phyloP scores from a whole-genome alignment of 2,888 invertebrate genomes.

The Diarsia dahlii region DNA sequence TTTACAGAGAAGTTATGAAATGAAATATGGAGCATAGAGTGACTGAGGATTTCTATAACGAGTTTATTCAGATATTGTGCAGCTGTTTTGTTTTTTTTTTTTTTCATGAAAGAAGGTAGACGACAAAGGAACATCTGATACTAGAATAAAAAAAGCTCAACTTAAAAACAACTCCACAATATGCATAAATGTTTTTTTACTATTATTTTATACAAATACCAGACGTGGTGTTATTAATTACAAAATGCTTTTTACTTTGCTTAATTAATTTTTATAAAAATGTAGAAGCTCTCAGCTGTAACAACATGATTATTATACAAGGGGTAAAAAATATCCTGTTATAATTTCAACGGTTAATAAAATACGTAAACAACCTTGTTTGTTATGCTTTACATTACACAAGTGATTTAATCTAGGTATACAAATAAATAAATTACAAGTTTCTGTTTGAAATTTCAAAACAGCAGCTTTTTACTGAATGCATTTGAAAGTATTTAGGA shows the following conservation, averaged over 20 bases:
- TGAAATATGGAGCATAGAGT: neutral
- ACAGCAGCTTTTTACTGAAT: too few relatives aligned
- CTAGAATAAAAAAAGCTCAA: neutral
- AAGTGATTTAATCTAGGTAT: neutral
- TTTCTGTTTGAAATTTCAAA: too few relatives aligned
- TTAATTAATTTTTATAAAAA: conserved; percentile 11
- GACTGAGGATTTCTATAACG: neutral
- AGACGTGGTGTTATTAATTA: conserved; percentile 1
- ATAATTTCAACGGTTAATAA: neutral
- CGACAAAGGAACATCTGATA: neutral
- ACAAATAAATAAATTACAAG: too few relatives aligned
- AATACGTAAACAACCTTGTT: neutral
- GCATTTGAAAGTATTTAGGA: too few relatives aligned
- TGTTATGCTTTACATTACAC: neutral
- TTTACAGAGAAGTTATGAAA: conserved; percentile 14
- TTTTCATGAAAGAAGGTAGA: neutral
- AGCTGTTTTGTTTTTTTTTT: too few relatives aligned
- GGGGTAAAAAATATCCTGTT: neutral
- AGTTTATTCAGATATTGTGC: neutral
- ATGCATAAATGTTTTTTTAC: neutral
- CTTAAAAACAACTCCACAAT: neutral
- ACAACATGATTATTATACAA: neutral
- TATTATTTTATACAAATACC: neutral
- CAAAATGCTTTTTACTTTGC: neutral
- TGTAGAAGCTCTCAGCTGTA: neutral